Base-by-base conservation (phyloP, 2,888 invertebrate species). In the Agrotis clavis region DNA sequence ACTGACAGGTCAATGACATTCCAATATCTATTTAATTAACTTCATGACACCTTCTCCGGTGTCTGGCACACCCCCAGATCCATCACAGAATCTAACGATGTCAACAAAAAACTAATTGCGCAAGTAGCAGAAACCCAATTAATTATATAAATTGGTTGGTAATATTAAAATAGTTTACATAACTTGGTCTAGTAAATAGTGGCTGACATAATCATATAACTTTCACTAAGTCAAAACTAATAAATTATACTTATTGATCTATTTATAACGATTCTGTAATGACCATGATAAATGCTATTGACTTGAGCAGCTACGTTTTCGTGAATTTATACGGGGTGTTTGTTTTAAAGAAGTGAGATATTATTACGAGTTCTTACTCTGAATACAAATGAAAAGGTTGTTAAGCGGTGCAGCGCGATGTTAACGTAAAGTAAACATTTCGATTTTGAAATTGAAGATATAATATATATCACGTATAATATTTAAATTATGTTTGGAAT, bases 201-300 rank as follows among this genome's bases (percentile, higher is more conserved):
- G 74, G 66, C 85, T 87, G 84, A 88, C 81, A 84, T 85, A 89
- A 88, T 86, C 83, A 81, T 84, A 80, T 83, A 77, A 86, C 91
- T 91, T 91, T 91, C 91, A 90, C 91, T 85, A 64, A 67, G 73
- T 83, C 79, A 64, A 74, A 75, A 71, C 77, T 82, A 86, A 90
- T 89, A 90, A 89, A 90, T 90, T 89, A 86, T 78, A 79, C 73
- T 83, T 85, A 89, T 90, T 88, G 86, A 88, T 88, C 87, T 85
- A 90, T 90, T 77, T 85, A 67, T 78, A 81, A 79, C 79, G 71
- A 71, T 79, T 71, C 62, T 73, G 25, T 79, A 89, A 88, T 88
- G 86, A 87, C 88, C 82, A 89, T 92, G 93, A 93, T 92, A 90
- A 89, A 92, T 93, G 88, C 77, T 86, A 89, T 88, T 86, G 85